Conservation (phyloP, 2,888 invertebrate genomes). For the Phragmatobia fuliginosa region DNA sequence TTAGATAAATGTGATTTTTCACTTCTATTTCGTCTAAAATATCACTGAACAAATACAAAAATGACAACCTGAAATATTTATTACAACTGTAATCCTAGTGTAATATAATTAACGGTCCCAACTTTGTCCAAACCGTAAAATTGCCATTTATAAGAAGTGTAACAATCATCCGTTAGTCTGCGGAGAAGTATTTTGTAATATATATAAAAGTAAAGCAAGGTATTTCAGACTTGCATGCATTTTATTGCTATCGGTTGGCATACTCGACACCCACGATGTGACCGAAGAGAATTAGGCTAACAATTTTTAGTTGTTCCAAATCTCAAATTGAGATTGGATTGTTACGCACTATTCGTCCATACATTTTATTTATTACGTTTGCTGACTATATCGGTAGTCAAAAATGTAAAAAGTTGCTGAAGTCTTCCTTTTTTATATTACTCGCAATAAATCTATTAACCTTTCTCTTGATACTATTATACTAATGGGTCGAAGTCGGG, state of each 20-base stretch:
- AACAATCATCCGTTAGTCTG: conserved; percentile 9
- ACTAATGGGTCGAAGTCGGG: not conserved
- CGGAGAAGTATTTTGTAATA: conserved; percentile 11
- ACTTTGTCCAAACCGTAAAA: not conserved
- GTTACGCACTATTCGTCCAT: conserved; percentile 23
- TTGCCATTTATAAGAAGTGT: not conserved
- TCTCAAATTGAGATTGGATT: conserved; percentile 44
- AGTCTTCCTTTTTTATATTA: not conserved
- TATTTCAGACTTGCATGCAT: conserved; percentile 29
- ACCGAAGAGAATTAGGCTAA: conserved; percentile 44
- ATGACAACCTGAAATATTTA: not conserved
- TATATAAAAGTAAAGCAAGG: conserved; percentile 22
- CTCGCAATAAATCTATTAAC: not conserved
- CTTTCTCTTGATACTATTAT: not conserved
- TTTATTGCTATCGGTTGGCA: conserved; percentile 21
- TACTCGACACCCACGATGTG: conserved; percentile 33
- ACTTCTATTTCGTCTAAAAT: not conserved
- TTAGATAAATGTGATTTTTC: no score
- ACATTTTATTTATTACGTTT: not conserved
- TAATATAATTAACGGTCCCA: not conserved
- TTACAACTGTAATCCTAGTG: not conserved
- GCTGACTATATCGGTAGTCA: not conserved
- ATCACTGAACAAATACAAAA: not conserved
- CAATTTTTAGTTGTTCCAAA: conserved; percentile 54
- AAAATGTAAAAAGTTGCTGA: not conserved